Base-by-base conservation (phyloP, 2,797 vertebrate genomes). In the Lacerta agilis region DNA sequence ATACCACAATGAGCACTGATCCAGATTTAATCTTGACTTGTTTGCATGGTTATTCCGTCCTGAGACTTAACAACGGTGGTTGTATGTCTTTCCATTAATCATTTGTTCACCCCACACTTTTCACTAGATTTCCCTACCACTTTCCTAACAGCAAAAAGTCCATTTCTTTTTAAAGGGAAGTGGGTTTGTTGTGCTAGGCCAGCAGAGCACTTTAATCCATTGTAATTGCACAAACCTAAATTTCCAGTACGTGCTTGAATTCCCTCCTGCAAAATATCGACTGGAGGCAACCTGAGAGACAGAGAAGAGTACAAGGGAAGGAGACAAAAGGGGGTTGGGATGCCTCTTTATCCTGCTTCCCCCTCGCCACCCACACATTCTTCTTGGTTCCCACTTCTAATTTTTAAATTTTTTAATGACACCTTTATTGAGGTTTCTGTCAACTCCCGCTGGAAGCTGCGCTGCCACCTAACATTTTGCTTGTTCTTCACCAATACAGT, bases 381-480 rank as follows among this genome's bases (percentile, higher is more conserved):
- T 29, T 61, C 11, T 8, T 11, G 29, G 13, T n/a, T 58, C 58
- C 36, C 3, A 8, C 38, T 85, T 75, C 45, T 64, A 66, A 81
- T 85, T 75, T 67, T n/a, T 38, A 75, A 55, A 17, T 81, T 75
- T 75, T 79, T 73, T 80, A 84, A 87, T 75, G 27, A 27, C 58
- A 73, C 25, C 25, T 66, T 75, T 87, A 83, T 76, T 76, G 33
- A 84, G 36, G 67, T 61, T 80, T 72, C 69, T 67, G 33, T 43
- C 13, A 7, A 67, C 25, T 86, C n/a, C 67, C 17, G 6, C 5
- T 5, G 25, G 66, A 64, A 83, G 49, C 17, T 87, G 13, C 79
- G 43, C 43, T 25, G 43, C 69, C 18, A 87, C 27, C 2, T 43
- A 67, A 87, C 79, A 55, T 87, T 38, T 72, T 72, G 15, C 69